Evolutionary conservation across 2,113 vertebrate genomes (phyloP).

Genomic region (Egretta garzetta): DNA sequence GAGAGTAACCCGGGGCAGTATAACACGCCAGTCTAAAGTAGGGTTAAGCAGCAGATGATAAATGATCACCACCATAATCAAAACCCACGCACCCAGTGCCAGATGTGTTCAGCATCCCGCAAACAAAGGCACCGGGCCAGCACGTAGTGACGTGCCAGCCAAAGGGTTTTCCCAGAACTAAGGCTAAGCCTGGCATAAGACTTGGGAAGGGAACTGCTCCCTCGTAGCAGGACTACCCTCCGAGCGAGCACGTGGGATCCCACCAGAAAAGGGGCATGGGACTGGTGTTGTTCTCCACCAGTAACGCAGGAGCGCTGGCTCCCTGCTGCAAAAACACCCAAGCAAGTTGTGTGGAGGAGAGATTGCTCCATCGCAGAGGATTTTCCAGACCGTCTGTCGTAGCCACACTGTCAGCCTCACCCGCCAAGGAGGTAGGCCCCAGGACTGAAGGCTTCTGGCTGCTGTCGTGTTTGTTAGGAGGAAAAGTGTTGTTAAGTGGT

Average conservation of each 20-base stretch:
- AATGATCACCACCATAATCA: background rate
- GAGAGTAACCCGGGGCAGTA: background rate
- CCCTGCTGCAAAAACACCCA: background rate
- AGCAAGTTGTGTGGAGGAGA: background rate
- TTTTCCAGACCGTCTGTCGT: background rate
- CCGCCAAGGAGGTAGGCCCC: background rate
- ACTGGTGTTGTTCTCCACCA: background rate
- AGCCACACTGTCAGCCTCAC: background rate
- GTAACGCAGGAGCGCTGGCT: fast-evolving
- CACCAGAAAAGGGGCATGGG: background rate
- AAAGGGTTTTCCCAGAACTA: slow-evolving; percentile 7
- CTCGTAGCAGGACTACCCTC: background rate
- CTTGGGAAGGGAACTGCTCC: background rate
- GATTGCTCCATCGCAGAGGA: background rate
- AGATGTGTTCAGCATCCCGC: slow-evolving; percentile 14
- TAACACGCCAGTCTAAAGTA: background rate
- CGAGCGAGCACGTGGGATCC: background rate
- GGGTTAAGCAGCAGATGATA: slow-evolving; percentile 1
- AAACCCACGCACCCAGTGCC: background rate
- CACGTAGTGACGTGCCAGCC: background rate
- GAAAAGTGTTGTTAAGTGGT: background rate
- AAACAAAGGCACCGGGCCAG: background rate
- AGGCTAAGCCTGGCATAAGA: background rate
- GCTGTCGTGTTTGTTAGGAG: background rate
- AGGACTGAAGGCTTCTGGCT: background rate